Conservation (phyloP, 1,140 invertebrate species). For the Apis laboriosa region DNA sequence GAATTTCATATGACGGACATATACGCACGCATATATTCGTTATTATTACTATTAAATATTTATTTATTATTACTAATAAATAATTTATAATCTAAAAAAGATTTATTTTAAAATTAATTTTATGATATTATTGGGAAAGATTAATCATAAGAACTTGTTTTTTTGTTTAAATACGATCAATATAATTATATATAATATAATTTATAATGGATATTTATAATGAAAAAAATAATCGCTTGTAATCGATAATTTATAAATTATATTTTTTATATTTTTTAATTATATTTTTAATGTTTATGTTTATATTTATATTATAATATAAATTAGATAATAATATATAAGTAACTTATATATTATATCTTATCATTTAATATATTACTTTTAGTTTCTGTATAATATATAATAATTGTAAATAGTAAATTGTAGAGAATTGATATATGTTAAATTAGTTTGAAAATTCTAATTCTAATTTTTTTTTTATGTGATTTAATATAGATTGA, state of each 20-base stretch:
- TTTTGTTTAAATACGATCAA: neutral
- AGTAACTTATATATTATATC: neutral
- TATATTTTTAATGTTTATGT: neutral
- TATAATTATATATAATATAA: conserved; percentile 21
- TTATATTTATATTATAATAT: neutral
- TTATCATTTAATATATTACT: neutral
- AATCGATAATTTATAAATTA: neutral
- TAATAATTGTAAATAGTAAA: neutral
- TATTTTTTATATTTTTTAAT: no score
- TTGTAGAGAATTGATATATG: neutral
- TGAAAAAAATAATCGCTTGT: conserved; percentile 21
- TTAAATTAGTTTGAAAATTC: neutral
- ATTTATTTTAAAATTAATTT: neutral
- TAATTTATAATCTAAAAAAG: neutral
- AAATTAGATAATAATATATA: neutral
- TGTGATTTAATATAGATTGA: conserved; percentile 26
- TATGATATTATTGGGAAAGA: neutral
- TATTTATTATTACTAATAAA: neutral
- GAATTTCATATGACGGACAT: neutral
- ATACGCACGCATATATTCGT: neutral
- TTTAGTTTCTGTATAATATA: neutral
- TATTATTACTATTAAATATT: neutral
- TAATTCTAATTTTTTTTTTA: neutral
- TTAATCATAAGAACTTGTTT: neutral
- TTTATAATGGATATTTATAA: conserved; percentile 5